Base-by-base conservation (phyloP, 2,797 vertebrate species). In the Alectoris magna region DNA sequence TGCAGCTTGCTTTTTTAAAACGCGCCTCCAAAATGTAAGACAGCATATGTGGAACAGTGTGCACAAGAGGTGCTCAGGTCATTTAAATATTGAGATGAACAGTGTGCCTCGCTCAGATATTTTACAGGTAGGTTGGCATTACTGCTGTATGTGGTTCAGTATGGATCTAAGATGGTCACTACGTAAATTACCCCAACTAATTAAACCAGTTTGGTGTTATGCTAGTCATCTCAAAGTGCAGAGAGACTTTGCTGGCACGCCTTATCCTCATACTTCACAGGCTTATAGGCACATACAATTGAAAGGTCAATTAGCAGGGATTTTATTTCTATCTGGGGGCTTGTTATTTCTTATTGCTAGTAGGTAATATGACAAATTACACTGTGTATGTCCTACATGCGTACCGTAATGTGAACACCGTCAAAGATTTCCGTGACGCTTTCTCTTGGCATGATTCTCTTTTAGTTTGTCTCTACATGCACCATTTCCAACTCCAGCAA, bases 151-250 rank as follows among this genome's bases (percentile, higher is more conserved):
- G 55, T 95, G 60, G 53, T 49, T 94, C 51, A 73, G 27, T n/a
- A 6, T 36, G 63, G 48, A 84, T 93, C 93, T 95, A 76, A 72
- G 56, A 89, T 71, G 75, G 91, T 88, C 88, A 85, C 43, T 85
- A 49, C 59, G 41, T 77, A 91, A 95, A 91, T 92, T 94, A 70
- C 9, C 10, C 51, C 49, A 79, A 78, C 81, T 94, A 95, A 95
- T 94, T 91, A 91, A 96, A 94, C 84, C 59, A 91, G 69, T 95
- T 93, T 90, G 69, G 76, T 53, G 36, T 95, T 95, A 89, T 46
- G 79, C 87, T 94, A 95, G 81, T 67, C 55, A 48, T 89, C 66
- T 59, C 56, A 36, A 63, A 87, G 38, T 66, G 58, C 31, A 1
- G 1, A 67, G 53, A 91, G 51, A 43, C 76, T 90, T 67, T n/a